Evolutionary conservation across 2,888 invertebrate genomes (phyloP).

Genomic region (Pandemis corylana): DNA sequence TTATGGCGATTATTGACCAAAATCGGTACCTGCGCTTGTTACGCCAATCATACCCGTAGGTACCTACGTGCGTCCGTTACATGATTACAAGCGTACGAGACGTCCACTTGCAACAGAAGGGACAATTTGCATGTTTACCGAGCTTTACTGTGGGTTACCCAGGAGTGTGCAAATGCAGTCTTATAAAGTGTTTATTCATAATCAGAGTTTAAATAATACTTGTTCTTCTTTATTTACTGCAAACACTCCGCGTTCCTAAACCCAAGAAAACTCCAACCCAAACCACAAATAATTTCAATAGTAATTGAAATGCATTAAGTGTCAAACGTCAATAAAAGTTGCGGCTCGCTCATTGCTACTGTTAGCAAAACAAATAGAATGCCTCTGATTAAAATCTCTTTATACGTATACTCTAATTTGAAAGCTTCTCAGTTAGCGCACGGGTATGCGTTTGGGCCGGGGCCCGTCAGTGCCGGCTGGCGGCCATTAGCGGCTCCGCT

Average conservation of each 20-base stretch:
- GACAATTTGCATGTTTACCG: conserved; percentile 32
- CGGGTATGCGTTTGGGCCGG: conserved; percentile 19
- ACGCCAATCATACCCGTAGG: conserved; percentile 72
- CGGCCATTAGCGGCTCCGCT: conserved; percentile 68
- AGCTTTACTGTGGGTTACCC: conserved; percentile 21
- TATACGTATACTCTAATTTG: conserved; percentile 30
- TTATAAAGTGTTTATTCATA: conserved; percentile 1
- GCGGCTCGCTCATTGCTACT: conserved; percentile 7
- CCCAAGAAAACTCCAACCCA: neutral
- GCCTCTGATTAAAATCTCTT: conserved; percentile 20
- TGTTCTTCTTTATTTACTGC: neutral
- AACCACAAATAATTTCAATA: neutral
- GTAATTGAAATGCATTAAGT: conserved; percentile 8
- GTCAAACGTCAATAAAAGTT: conserved; percentile 12
- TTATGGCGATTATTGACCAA: conserved; percentile 82
- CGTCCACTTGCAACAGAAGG: conserved; percentile 19
- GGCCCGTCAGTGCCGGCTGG: conserved; percentile 57
- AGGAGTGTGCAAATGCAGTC: neutral
- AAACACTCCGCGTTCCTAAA: no score
- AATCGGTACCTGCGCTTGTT: conserved; percentile 79
- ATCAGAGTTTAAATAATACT: neutral
- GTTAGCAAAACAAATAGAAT: conserved; percentile 22
- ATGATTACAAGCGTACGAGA: conserved; percentile 29
- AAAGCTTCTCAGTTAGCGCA: conserved; percentile 39
- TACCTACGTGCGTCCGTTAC: conserved; percentile 40